These are phyloP conservation scores for Stylophora pistillata DNA, from an alignment of 64 coral and sea anemone species.

Conservation along the genomic window DNA sequence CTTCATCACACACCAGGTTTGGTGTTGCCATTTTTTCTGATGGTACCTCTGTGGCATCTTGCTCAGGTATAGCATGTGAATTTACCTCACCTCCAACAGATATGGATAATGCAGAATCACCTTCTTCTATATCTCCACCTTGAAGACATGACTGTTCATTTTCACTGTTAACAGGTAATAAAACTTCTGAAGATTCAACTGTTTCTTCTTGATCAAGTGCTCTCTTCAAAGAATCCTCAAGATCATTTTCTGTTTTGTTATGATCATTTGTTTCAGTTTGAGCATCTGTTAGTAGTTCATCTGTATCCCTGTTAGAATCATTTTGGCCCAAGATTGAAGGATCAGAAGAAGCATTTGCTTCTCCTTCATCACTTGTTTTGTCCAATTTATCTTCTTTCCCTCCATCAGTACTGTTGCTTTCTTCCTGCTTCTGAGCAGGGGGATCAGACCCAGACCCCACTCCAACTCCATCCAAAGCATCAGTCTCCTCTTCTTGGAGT, in stretches of 20 bases:
- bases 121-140: not conserved
- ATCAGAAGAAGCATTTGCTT: not conserved
- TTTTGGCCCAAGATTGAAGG: not conserved
- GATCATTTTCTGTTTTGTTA: not conserved
- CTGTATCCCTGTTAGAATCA: not conserved
- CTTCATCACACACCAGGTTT: not conserved
- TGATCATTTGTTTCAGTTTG: not conserved
- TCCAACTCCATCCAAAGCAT: not conserved
- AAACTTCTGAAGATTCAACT: not conserved
- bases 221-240: not conserved
- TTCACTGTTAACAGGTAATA: not conserved
- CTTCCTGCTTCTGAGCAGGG: conserved; percentile 18
- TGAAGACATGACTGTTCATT: not conserved
- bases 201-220: conserved; percentile 6
- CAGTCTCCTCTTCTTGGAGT: conserved; percentile 16
- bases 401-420: not conserved
- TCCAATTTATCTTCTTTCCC: not conserved
- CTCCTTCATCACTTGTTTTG: not conserved
- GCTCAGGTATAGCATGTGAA: not conserved
- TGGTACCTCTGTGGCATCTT: conserved; percentile 1
- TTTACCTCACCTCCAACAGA: not conserved
- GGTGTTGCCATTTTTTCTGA: not conserved
- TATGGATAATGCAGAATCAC: not conserved
- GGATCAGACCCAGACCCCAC: conserved; percentile 20
- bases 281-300: not conserved